phyloP scores from a whole-genome alignment of 2,113 vertebrate genomes.

The Nestor notabilis region DNA sequence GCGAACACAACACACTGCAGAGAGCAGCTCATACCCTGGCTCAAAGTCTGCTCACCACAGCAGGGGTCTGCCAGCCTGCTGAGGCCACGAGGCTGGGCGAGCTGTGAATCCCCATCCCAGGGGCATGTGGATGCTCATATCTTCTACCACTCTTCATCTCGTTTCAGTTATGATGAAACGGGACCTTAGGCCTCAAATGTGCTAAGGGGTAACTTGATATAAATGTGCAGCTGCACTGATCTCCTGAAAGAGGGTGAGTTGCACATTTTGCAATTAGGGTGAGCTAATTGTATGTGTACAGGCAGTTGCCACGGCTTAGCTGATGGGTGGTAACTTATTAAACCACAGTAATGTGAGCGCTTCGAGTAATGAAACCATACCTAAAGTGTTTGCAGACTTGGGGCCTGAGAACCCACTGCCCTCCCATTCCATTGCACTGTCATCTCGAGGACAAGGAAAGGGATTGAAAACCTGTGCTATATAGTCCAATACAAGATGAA shows the following conservation, averaged over 20 bases:
- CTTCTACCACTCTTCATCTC: background rate
- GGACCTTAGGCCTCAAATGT: background rate
- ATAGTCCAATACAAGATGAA: background rate
- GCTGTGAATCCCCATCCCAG: background rate
- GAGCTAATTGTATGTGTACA: constrained; percentile 12
- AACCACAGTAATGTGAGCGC: constrained; percentile 35
- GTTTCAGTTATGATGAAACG: background rate
- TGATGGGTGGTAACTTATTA: constrained; percentile 34
- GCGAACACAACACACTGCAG: background rate
- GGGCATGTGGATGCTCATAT: accelerated
- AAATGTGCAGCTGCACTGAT: background rate
- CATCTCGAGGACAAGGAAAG: background rate
- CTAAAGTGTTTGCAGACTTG: constrained; percentile 19
- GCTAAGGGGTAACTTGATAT: constrained; percentile 5
- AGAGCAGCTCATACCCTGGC: background rate
- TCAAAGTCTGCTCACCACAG: accelerated
- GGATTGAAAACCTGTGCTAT: background rate
- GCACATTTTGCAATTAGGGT: constrained; percentile 23
- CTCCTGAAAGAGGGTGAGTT: background rate
- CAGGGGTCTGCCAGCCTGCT: accelerated
- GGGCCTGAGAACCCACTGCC: background rate
- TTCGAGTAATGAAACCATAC: constrained; percentile 25
- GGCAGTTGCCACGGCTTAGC: constrained; percentile 22
- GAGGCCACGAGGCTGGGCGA: accelerated
- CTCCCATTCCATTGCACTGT: background rate